phyloP scores from a whole-genome alignment of 2,888 invertebrate genomes.

The Cerastoderma edule region DNA sequence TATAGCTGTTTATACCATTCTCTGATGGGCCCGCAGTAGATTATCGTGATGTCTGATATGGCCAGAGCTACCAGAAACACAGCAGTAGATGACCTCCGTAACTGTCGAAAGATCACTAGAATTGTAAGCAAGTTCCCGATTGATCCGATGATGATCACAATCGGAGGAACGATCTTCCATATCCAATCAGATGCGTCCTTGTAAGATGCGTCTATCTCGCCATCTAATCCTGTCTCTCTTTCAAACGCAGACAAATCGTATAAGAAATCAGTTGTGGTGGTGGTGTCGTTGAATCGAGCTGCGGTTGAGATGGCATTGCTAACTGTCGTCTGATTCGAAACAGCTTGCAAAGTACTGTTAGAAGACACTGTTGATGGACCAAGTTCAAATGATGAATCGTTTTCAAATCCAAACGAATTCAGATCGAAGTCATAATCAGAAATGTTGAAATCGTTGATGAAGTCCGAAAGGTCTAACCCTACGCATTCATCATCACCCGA shows the following conservation, averaged over 20 bases:
- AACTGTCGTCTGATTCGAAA: too few species aligned
- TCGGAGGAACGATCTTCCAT: slow-evolving; percentile 10
- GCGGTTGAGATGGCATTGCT: too few species aligned
- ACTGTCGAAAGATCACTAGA: neutral
- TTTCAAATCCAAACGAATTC: too few species aligned
- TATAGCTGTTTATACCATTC: slow-evolving; percentile 32
- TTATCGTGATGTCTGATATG: slow-evolving; percentile 24
- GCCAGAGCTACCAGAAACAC: slow-evolving; percentile 21
- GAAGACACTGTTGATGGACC: too few species aligned
- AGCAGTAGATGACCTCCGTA: slow-evolving; percentile 22
- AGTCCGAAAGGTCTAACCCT: neutral
- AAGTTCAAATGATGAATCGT: too few species aligned
- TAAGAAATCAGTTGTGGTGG: neutral
- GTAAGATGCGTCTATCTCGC: neutral
- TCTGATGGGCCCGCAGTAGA: slow-evolving; percentile 24
- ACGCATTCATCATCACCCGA: neutral
- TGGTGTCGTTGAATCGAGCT: too few species aligned
- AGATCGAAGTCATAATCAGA: too few species aligned
- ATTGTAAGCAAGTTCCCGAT: slow-evolving; percentile 21
- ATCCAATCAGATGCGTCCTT: slow-evolving; percentile 18
- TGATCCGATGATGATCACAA: slow-evolving; percentile 21
- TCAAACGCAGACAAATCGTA: too few species aligned
- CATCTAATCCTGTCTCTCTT: too few species aligned
- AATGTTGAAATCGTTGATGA: too few species aligned
- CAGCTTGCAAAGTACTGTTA: too few species aligned